Evolutionary conservation across 2,888 invertebrate species (phyloP).

Genomic region (Lasius fuliginosus): DNA sequence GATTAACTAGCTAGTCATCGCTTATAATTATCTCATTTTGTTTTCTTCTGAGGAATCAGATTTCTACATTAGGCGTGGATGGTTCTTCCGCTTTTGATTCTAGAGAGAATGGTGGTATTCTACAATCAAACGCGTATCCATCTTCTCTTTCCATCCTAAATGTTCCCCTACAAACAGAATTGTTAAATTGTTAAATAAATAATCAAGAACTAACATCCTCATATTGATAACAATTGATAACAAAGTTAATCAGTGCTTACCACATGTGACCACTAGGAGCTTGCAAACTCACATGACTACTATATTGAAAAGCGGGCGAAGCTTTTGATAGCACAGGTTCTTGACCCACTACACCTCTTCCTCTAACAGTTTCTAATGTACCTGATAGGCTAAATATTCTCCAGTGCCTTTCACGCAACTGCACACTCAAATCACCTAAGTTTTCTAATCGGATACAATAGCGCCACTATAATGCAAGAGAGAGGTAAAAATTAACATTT

Average conservation of each 20-base stretch:
- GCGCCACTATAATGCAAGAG: slow-evolving; percentile 92
- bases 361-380: slow-evolving; percentile 97
- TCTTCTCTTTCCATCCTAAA: slow-evolving; percentile 99
- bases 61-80: slow-evolving; percentile 80
- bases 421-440: slow-evolving; percentile 95
- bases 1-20: slow-evolving; percentile 21
- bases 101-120: slow-evolving; percentile 98
- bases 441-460: slow-evolving; percentile 99
- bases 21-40: not conserved
- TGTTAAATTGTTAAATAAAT: not conserved
- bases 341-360: slow-evolving; percentile 98
- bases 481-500: slow-evolving; percentile 25
- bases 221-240: not conserved
- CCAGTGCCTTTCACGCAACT: slow-evolving; percentile 99
- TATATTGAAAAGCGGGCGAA: slow-evolving; percentile 98
- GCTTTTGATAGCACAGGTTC: slow-evolving; percentile 96
- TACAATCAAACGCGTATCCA: slow-evolving; percentile 98
- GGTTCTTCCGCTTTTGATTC: slow-evolving; percentile 96
- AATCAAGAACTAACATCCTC: not conserved
- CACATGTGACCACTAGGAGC: slow-evolving; percentile 99
- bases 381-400: slow-evolving; percentile 98
- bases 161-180: slow-evolving; percentile 91
- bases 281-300: slow-evolving; percentile 98
- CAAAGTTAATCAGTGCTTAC: slow-evolving; percentile 87
- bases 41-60: not conserved